These are phyloP conservation scores for Pollachius pollachius DNA, from an alignment of 2,113 vertebrate genomes.

Conservation along the genomic window DNA sequence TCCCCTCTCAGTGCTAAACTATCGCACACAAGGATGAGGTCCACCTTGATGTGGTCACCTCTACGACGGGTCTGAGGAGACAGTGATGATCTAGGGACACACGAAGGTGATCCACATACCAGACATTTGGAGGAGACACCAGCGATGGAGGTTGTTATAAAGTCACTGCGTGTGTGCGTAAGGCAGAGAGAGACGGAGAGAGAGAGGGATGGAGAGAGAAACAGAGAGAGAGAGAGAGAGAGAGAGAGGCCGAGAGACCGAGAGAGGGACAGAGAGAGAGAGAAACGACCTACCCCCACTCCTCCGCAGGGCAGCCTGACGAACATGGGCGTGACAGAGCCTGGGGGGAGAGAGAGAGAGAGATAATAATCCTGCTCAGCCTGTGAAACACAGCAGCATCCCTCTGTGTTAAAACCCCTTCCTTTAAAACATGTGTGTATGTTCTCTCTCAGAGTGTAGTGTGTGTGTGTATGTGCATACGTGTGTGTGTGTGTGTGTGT, in stretches of 20 bases:
- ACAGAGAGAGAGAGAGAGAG: not conserved
- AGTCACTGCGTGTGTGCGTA: not conserved
- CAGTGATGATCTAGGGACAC: too few relatives aligned
- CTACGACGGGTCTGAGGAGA: too few relatives aligned
- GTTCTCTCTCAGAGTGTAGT: not conserved
- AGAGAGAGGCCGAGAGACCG: conserved; percentile 29
- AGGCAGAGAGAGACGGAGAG: conserved; percentile 23
- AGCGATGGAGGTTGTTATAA: conserved; percentile 1
- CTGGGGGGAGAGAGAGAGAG: conserved; percentile 59
- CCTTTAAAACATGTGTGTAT: too few relatives aligned
- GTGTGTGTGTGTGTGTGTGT: too few relatives aligned
- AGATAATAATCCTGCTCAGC: not conserved
- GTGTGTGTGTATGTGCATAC: not conserved
- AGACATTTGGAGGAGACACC: too few relatives aligned
- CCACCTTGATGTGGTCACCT: too few relatives aligned
- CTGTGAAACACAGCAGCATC: not conserved
- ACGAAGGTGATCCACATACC: too few relatives aligned
- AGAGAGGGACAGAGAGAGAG: too few relatives aligned
- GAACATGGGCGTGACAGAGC: conserved; percentile 93
- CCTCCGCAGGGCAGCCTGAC: conserved; percentile 95
- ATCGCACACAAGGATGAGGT: too few relatives aligned
- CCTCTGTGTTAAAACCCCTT: not conserved
- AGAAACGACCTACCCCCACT: conserved; percentile 84
- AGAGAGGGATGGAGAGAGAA: conserved; percentile 1
- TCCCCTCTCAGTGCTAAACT: too few relatives aligned